Base-by-base conservation (phyloP, 2,888 invertebrate genomes). In the Charanyca ferruginea region DNA sequence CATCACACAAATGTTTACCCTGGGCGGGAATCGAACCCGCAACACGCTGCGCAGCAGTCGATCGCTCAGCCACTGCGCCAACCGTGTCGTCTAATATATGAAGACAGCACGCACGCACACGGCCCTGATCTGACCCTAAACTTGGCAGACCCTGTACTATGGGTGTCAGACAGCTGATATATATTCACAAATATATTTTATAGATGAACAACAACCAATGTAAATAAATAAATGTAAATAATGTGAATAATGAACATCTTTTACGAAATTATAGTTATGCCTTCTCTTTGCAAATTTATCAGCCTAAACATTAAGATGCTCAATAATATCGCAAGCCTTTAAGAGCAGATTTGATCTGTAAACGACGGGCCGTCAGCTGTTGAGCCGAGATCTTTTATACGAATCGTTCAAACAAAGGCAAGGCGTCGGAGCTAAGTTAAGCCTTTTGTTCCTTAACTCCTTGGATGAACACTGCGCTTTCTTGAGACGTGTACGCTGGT, bases 401-500 rank as follows among this genome's bases (percentile, higher is more conserved):
- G 88, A 88, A 88, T 85, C 87, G 85, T 86, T 87, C 87, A 87
- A 91, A 91, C 89, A 81, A 84, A 74, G 61, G 59, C 87, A 85
- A 90, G 87, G 91, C 91, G 90, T 89, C 84, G 85, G 85, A 88
- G 90, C 90, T 87, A 84, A 90, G 89, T 92, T 91, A 89, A 93
- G 91, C 91, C 94, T 93, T 92, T 94, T 95, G 94, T 95, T 93
- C 89, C 78, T 81, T 93, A 93, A 94, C 92, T 90, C 94, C 92
- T 89, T 75, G 87, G 90, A 89, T 86, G 89, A 90, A 90, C 83
- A 85, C 83, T 84, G 81, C 77, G 86, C 83, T 85, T 87, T 84
- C 82, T 85, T 79, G 57, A 76, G 76, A 49, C 25, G 68, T 60
- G 86, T 90, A 91, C 89, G 86, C 73, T 88, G 85, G 69, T 51